These are phyloP conservation scores for Danio aesculapii DNA, from an alignment of 2,797 vertebrate species.

Conservation along the genomic window DNA sequence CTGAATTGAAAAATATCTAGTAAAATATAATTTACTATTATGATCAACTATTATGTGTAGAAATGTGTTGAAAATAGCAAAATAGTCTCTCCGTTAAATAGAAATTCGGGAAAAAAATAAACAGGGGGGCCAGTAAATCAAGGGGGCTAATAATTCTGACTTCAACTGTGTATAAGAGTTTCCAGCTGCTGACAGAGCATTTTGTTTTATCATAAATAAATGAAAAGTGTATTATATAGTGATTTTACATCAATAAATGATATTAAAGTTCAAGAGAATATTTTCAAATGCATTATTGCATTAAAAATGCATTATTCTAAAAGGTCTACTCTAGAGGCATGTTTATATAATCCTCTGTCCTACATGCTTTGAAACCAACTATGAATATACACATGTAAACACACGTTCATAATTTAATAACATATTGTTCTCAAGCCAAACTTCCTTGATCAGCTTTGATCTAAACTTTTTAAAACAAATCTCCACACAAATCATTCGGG, in stretches of 20 bases:
- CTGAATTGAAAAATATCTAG: no score
- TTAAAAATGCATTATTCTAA: conserved; percentile 25
- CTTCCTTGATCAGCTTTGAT: conserved; percentile 74
- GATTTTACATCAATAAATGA: no score
- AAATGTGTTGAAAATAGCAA: no score
- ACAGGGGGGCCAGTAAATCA: no score
- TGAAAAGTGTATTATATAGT: neutral
- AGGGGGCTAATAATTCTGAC: no score
- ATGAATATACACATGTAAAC: conserved; percentile 58
- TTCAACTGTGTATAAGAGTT: neutral
- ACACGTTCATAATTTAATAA: conserved; percentile 67
- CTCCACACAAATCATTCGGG: conserved; percentile 65
- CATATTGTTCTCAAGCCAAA: conserved; percentile 60
- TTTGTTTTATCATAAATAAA: neutral
- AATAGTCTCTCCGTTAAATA: no score
- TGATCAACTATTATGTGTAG: no score
- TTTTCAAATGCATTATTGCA: neutral
- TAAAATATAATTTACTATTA: no score
- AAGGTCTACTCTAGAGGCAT: conserved; percentile 48
- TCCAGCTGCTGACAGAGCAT: neutral
- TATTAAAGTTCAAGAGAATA: conserved; percentile 33
- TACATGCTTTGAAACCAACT: conserved; percentile 72
- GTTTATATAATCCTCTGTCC: conserved; percentile 68
- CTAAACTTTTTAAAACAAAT: conserved; percentile 58
- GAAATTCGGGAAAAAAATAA: no score